Evolutionary conservation across 2,888 invertebrate species (phyloP), one percentile per base, ranked within the genome.

Genomic region (Norana najaformis): DNA sequence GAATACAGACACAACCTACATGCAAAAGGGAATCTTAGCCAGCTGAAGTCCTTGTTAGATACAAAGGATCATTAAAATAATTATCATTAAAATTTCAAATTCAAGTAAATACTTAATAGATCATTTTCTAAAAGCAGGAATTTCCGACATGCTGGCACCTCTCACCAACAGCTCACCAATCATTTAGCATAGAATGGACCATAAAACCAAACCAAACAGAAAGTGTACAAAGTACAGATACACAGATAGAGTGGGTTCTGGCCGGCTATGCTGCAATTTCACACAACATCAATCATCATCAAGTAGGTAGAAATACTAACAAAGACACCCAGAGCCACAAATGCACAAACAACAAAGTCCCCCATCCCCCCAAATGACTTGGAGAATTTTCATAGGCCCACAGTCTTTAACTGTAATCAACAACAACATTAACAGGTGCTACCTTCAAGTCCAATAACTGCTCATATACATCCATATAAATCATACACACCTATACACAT

Each of bases 111-210:
- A 13, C 69, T 69, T n/a, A 69, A 69, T n/a, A 69, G 23, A 30
- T 5, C 20, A 8, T 23, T 47, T 47, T 47, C 47, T 47, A n/a
- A n/a, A n/a, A 69, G n/a, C 11, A n/a, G 69, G 69, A 69, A 69
- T 69, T 69, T 69, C 69, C 30, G 69, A 69, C 69, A 69, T 69
- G 69, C 69, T 69, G 69, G 69, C 69, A 69, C 69, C 69, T 69
- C n/a, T n/a, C n/a, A n/a, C n/a, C n/a, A n/a, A n/a, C n/a, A n/a
- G n/a, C n/a, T n/a, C n/a, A n/a, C n/a, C n/a, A n/a, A n/a, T n/a
- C n/a, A n/a, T n/a, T n/a, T n/a, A n/a, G n/a, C n/a, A n/a, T n/a
- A n/a, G n/a, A n/a, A n/a, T n/a, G n/a, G n/a, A n/a, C n/a, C n/a
- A n/a, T n/a, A n/a, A n/a, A n/a, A n/a, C n/a, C n/a, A n/a, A n/a